These are phyloP conservation scores for Centropus unirufus DNA, from an alignment of 2,113 vertebrate species.

Conservation along the genomic window DNA sequence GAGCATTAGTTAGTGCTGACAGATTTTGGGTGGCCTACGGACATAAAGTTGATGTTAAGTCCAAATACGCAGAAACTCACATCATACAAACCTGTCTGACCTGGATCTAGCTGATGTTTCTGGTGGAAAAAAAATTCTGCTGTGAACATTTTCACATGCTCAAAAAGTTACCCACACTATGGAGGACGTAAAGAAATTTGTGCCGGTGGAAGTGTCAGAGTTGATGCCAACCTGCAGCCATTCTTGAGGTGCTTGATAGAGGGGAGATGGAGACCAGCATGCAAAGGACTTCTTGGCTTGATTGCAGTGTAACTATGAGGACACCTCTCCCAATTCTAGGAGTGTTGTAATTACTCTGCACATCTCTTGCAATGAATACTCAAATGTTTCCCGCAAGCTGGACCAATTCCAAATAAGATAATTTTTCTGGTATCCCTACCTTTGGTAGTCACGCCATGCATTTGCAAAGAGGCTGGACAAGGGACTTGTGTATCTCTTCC, in stretches of 20 bases:
- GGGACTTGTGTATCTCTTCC: background rate
- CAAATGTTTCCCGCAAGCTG: background rate
- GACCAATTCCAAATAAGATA: background rate
- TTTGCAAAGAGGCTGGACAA: background rate
- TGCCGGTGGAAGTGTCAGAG: background rate
- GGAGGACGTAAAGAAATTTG: background rate
- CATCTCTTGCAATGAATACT: background rate
- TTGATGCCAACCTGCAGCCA: background rate
- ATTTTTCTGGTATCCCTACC: background rate
- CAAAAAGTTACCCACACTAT: background rate
- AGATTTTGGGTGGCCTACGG: constrained; percentile 14
- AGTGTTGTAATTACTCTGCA: background rate
- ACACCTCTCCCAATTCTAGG: background rate
- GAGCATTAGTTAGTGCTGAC: constrained; percentile 9
- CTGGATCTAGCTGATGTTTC: background rate
- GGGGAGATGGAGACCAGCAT: background rate
- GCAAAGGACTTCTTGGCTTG: background rate
- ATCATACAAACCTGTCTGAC: background rate
- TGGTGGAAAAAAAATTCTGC: background rate
- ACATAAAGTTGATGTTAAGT: background rate
- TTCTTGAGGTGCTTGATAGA: background rate
- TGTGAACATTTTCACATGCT: background rate
- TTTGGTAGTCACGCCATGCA: background rate
- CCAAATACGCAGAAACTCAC: background rate
- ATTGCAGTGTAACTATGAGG: background rate